Base-by-base conservation (phyloP, 1,140 invertebrate species). In the Zaprionus davidi region DNA sequence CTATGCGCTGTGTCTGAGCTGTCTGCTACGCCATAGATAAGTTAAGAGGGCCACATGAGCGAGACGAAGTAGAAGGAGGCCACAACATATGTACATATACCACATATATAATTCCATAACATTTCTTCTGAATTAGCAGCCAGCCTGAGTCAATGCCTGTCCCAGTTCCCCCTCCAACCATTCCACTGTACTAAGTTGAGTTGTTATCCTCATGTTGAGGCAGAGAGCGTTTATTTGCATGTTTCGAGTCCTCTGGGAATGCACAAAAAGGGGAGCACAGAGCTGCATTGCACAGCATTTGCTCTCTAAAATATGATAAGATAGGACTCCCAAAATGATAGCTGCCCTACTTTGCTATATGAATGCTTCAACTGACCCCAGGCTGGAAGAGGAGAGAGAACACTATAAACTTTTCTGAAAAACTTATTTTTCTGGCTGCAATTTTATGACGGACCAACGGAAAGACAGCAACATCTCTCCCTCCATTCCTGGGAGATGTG, bases 81-180 rank as follows among this genome's bases (percentile, higher is more conserved):
- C 24, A 15, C 36, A 9, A 49, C 56, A 58, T 34, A 65, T 22
- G 1, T n/a, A 44, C n/a, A 46, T 46, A 17, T 17, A 46, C n/a
- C 3, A 34, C 31, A 11, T 11, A 34, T 76, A 81, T 81, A 88
- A 78, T 88, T 88, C 67, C 62, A 69, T 65, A 83, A 68, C 62
- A 79, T 81, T 81, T 90, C 82, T 74, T 71, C 46, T 65, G 74
- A 88, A 88, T 90, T 87, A 88, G 84, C 84, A 72, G 60, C 36
- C 13, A 38, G 36, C 36, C 36, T 13, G 13, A 38, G 36, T 38
- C 36, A 38, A 38, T 38, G 13, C 36, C 36, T 1, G 36, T 15
- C 55, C 31, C 31, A 34, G 31, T 34, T 49, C 17, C 22, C 49
- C 12, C 62, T 20, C 17, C 31, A 34, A 9, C 31, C 31, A 34